Base-by-base conservation (phyloP, 1,140 invertebrate species). In the Trichonephila clavata region DNA sequence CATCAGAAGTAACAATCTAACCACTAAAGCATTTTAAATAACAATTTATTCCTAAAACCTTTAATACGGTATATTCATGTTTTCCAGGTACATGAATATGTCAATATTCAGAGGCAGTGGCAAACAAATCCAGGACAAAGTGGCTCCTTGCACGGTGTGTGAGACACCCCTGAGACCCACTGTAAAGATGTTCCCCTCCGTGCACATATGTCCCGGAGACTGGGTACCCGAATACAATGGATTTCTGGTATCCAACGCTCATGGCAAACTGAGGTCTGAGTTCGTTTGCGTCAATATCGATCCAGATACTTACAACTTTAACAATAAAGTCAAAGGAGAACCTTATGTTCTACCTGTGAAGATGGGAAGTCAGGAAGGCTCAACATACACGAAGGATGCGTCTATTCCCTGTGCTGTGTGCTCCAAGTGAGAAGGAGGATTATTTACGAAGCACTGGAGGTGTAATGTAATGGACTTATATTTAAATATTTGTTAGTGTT, bases 151-250 rank as follows among this genome's bases (percentile, higher is more conserved):
- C 21, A n/a, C 20, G 1, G 87, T 89, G 2, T 89, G 90, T 10
- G 77, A 92, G 16, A 84, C 80, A 0, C 77, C 77, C 4, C 20
- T 43, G 59, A 80, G 90, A 14, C 80, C 90, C 57, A 63, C 80
- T 2, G 80, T 92, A 39, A 59, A 63, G 1, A 43, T 24, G 43
- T 89, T 71, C 1, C n/a, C 50, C 4, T 39, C 20, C 1, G 14
- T 77, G 65, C 2, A 14, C 4, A 24, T 89, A 1, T 89, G 90
- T 27, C 90, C 90, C 0, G 80, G 61, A 6, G 90, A 84, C 14
- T 92, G 90, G 90, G 77, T 92, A 4, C 57, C 80, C 0, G 90
- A 92, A 50, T 92, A 92, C 21, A 14, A 3, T 0, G 90, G 90
- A 0, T 92, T 18, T n/a, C 13, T 92, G 27, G 39, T 65, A 1